phyloP scores from a whole-genome alignment of 2,888 invertebrate species.

The Ochropleura leucogaster region DNA sequence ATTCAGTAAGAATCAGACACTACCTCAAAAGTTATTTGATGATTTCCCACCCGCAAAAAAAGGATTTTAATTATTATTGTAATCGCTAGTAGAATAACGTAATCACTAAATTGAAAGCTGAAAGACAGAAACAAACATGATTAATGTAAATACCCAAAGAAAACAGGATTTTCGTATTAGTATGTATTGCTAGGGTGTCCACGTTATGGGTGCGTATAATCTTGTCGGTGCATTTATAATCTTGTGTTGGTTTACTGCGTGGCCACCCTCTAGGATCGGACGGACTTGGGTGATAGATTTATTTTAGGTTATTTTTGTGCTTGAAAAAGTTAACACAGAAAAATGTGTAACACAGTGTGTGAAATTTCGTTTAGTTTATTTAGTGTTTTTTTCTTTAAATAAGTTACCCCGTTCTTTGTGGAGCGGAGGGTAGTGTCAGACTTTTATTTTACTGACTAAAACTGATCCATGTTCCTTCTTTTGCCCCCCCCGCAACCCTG shows the following conservation, averaged over 20 bases:
- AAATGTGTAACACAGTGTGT: too few species aligned
- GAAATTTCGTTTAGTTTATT: too few species aligned
- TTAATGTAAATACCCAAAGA: slow-evolving; percentile 70
- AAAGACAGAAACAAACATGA: slow-evolving; percentile 45
- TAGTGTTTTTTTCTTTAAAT: too few species aligned
- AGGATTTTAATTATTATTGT: neutral
- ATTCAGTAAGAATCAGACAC: too few species aligned
- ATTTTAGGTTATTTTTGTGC: neutral
- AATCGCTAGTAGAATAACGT: neutral
- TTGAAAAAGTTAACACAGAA: too few species aligned
- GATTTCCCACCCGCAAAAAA: too few species aligned
- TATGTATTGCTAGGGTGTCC: slow-evolving; percentile 50
- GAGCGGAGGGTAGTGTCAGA: too few species aligned
- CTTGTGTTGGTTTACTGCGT: slow-evolving; percentile 43
- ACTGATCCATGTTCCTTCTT: too few species aligned
- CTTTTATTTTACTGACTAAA: too few species aligned
- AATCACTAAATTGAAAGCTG: slow-evolving; percentile 46
- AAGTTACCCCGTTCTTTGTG: too few species aligned
- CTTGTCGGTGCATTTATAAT: slow-evolving; percentile 68
- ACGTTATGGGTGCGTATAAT: slow-evolving; percentile 48
- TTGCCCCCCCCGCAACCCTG: too few species aligned
- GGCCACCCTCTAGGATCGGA: slow-evolving; percentile 18
- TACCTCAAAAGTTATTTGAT: too few species aligned
- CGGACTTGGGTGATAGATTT: slow-evolving; percentile 31
- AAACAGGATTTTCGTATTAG: slow-evolving; percentile 66